These are phyloP conservation scores for Drosophila mayaguana DNA, from an alignment of 2,888 invertebrate genomes.

Conservation along the genomic window DNA sequence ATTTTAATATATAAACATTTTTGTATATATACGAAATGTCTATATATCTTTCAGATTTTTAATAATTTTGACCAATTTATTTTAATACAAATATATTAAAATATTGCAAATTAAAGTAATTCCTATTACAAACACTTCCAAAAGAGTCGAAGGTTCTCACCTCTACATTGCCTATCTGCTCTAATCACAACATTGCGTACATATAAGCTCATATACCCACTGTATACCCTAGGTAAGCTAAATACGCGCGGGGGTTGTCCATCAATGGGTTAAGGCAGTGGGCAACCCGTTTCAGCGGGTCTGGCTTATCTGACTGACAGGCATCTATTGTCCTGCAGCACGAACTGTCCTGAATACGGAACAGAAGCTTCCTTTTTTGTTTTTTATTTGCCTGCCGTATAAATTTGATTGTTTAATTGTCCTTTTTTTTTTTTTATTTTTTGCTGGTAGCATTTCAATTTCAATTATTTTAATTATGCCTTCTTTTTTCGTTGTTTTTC, in stretches of 20 bases:
- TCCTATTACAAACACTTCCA: too few relatives aligned
- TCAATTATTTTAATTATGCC: conserved; percentile 73
- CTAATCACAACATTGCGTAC: neutral
- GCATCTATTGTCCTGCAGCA: conserved; percentile 44
- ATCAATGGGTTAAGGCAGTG: conserved; percentile 38
- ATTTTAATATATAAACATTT: too few relatives aligned
- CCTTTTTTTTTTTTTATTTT: conserved; percentile 48
- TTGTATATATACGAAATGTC: too few relatives aligned
- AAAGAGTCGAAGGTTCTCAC: neutral
- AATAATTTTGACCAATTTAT: too few relatives aligned
- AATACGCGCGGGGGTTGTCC: conserved; percentile 46
- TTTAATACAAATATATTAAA: too few relatives aligned
- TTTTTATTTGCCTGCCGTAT: conserved; percentile 48
- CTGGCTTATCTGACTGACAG: conserved; percentile 42
- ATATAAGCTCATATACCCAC: neutral
- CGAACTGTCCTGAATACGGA: neutral
- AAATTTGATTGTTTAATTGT: conserved; percentile 75
- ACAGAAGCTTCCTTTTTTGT: conserved; percentile 14
- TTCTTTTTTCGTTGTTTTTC: neutral
- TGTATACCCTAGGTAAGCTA: neutral
- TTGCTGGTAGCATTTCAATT: conserved; percentile 45
- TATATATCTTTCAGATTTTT: too few relatives aligned
- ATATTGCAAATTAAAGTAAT: too few relatives aligned
- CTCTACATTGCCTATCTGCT: neutral
- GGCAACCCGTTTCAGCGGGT: conserved; percentile 50